Evolutionary conservation across 2,113 vertebrate species (phyloP).

Genomic region (Perca fluviatilis): DNA sequence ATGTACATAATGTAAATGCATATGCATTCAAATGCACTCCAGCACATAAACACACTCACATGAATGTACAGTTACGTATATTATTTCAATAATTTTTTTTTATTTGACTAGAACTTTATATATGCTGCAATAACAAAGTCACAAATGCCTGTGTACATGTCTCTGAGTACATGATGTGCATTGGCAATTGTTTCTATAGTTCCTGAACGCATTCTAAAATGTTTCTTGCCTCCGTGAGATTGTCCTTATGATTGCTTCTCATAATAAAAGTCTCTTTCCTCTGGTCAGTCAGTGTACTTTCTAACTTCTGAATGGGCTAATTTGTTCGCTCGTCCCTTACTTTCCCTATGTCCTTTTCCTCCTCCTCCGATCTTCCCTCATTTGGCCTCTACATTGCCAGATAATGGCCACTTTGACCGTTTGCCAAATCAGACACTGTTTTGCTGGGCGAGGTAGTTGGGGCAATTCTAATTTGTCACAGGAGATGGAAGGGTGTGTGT

Average conservation of each 20-base stretch:
- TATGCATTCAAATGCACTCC: neutral
- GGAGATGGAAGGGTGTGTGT: conserved; percentile 60
- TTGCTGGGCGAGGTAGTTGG: conserved; percentile 84
- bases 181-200: neutral
- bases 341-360: conserved; percentile 68
- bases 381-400: conserved; percentile 88
- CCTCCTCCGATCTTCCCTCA: conserved; percentile 72
- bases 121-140: conserved; percentile 32
- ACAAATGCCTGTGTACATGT: neutral
- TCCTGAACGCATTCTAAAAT: conserved; percentile 10
- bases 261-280: conserved; percentile 78
- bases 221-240: conserved; percentile 1
- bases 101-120: conserved; percentile 17
- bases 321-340: conserved; percentile 84
- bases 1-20: neutral
- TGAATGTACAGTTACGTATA: neutral
- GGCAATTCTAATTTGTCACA: conserved; percentile 90
- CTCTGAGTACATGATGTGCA: conserved; percentile 12
- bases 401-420: conserved; percentile 90
- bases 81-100: conserved; percentile 3
- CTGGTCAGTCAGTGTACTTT: conserved; percentile 80
- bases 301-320: conserved; percentile 82
- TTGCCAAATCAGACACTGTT: conserved; percentile 89
- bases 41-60: neutral
- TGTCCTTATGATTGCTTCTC: conserved; percentile 76